phyloP scores from a whole-genome alignment of 2,797 vertebrate species.

The Buphagus erythrorhynchus region DNA sequence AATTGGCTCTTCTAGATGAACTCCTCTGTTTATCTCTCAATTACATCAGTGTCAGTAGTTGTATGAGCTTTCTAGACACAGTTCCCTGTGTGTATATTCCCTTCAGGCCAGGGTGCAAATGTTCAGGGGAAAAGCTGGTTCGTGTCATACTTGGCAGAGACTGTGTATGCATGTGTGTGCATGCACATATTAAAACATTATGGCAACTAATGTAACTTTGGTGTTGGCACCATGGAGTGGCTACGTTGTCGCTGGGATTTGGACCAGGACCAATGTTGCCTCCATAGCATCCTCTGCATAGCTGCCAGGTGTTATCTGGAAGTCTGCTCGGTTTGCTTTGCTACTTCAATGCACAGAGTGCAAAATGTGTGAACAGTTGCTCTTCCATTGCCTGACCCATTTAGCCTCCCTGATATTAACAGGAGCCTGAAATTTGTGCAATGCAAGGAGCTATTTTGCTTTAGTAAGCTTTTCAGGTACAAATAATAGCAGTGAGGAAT shows the following conservation, averaged over 20 bases:
- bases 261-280: not conserved
- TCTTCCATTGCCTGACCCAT: not conserved
- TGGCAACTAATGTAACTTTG: not conserved
- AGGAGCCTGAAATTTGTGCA: not conserved
- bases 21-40: constrained; percentile 21
- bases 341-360: not conserved
- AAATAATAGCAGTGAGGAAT: not conserved
- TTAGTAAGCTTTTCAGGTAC: not conserved
- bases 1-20: not conserved
- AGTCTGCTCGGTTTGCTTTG: not conserved
- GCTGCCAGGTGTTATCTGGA: not conserved
- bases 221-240: not conserved
- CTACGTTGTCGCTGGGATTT: not conserved
- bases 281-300: not conserved
- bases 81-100: not conserved
- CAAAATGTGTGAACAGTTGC: not conserved
- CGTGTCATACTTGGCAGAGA: not conserved
- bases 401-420: not conserved
- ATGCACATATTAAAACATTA: not conserved
- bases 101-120: not conserved
- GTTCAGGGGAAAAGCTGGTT: not conserved
- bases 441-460: not conserved
- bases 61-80: not conserved
- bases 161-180: not conserved
- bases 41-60: not conserved